Conservation (phyloP, 2,888 invertebrate genomes). For the Drosophila hawaiiensis region DNA sequence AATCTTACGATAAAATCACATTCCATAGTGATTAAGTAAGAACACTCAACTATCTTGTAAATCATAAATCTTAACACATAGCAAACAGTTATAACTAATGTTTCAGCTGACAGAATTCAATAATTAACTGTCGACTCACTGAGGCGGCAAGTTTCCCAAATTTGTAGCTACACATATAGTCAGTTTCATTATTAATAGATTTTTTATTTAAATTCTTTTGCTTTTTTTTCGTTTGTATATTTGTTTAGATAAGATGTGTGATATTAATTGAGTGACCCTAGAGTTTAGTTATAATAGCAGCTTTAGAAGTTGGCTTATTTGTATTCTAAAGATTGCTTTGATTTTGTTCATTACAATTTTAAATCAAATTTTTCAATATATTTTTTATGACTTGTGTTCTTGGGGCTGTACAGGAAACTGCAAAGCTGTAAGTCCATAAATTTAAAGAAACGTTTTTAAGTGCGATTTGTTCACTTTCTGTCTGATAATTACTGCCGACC, state of each 20-base stretch:
- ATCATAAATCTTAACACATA: slow-evolving; percentile 60
- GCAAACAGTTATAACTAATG: slow-evolving; percentile 51
- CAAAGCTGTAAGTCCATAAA: slow-evolving; percentile 27
- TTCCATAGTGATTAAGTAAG: slow-evolving; percentile 59
- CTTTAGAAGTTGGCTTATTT: slow-evolving; percentile 5
- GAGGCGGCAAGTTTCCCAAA: slow-evolving; percentile 44
- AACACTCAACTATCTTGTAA: slow-evolving; percentile 53
- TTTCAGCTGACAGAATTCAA: slow-evolving; percentile 42
- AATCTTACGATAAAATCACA: slow-evolving; percentile 18
- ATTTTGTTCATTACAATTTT: slow-evolving; percentile 4
- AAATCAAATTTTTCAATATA: neutral
- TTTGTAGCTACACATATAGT: slow-evolving; percentile 41
- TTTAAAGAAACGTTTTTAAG: slow-evolving; percentile 13
- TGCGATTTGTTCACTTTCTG: slow-evolving; percentile 6
- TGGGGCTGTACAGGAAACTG: slow-evolving; percentile 14
- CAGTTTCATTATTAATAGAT: slow-evolving; percentile 53
- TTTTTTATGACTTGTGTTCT: slow-evolving; percentile 22
- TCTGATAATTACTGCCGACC: slow-evolving; percentile 64
- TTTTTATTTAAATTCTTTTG: slow-evolving; percentile 45
- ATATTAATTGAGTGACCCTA: slow-evolving; percentile 34
- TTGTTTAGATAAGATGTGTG: slow-evolving; percentile 48
- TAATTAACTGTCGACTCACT: slow-evolving; percentile 50
- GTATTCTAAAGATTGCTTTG: neutral
- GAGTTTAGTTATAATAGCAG: slow-evolving; percentile 26
- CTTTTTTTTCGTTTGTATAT: slow-evolving; percentile 22